phyloP scores from a whole-genome alignment of 2,888 invertebrate genomes.

The Chrysopilus asiliformis region DNA sequence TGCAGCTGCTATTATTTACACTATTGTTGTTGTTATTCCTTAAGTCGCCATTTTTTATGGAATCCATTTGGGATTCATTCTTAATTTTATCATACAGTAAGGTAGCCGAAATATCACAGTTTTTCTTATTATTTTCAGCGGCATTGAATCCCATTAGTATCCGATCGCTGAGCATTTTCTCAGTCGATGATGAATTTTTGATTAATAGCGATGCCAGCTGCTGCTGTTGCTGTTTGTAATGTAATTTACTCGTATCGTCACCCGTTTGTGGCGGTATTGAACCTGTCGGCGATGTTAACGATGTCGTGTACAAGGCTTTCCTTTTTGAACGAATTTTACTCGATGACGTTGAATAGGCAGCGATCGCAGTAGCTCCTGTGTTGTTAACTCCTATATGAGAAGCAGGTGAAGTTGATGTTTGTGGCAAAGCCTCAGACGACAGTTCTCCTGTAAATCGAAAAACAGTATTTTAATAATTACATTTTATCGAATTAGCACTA shows the following conservation, averaged over 20 bases:
- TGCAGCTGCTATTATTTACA: background rate
- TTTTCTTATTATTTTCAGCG: slow-evolving; percentile 27
- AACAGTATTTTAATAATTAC: too few relatives aligned
- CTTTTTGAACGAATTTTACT: slow-evolving; percentile 2
- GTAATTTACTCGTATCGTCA: background rate
- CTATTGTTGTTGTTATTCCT: slow-evolving; percentile 4
- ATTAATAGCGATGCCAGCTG: slow-evolving; percentile 4
- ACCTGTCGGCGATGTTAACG: background rate
- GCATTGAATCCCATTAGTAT: slow-evolving; percentile 26
- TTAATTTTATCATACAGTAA: slow-evolving; percentile 31
- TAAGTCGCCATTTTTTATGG: slow-evolving; percentile 16
- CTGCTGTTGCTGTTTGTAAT: slow-evolving; percentile 13
- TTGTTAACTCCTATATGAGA: slow-evolving; percentile 3
- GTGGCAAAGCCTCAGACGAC: slow-evolving; percentile 7
- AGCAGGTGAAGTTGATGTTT: slow-evolving; percentile 7
- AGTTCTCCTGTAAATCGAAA: slow-evolving; percentile 10
- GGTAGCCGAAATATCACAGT: slow-evolving; percentile 23
- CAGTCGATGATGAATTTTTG: slow-evolving; percentile 13
- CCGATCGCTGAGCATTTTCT: slow-evolving; percentile 35
- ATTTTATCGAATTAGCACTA: too few relatives aligned
- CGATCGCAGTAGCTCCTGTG: too few relatives aligned
- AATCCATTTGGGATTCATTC: slow-evolving; percentile 28
- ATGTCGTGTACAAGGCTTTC: background rate
- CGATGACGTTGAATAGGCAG: too few relatives aligned
- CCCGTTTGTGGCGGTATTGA: background rate